Conservation (phyloP, 1,140 invertebrate species). For the Charaxes varanes region DNA sequence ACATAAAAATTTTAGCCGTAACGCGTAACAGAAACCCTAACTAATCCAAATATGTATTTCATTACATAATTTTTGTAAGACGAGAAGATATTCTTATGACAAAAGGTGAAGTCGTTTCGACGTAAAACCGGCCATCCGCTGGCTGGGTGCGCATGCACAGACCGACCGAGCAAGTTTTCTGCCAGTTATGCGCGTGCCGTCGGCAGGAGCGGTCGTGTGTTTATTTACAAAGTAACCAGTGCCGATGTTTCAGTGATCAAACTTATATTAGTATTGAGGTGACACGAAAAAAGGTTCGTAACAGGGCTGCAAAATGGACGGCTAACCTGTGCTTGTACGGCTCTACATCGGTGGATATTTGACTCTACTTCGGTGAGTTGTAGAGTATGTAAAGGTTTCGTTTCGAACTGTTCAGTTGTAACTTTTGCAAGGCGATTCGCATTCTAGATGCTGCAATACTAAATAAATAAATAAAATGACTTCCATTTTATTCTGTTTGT, state of each 20-base stretch:
- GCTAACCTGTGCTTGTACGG: constrained; percentile 29
- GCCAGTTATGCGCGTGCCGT: constrained; percentile 44
- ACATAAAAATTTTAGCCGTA: too few relatives aligned
- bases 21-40: too few relatives aligned
- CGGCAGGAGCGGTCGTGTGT: constrained; percentile 32
- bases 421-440: constrained; percentile 46
- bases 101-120: constrained; percentile 57
- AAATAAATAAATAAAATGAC: too few relatives aligned
- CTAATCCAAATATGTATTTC: constrained; percentile 11
- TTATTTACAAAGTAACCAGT: constrained; percentile 26
- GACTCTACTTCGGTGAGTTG: too few relatives aligned
- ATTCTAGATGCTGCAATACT: too few relatives aligned
- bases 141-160: constrained; percentile 38
- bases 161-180: constrained; percentile 45
- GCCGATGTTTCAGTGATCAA: constrained; percentile 46
- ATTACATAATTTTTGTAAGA: constrained; percentile 54
- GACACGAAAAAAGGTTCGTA: constrained; percentile 28
- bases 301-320: constrained; percentile 34
- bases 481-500: too few relatives aligned
- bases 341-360: too few relatives aligned
- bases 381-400: too few relatives aligned
- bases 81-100: constrained; percentile 49
- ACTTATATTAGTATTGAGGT: constrained; percentile 35
- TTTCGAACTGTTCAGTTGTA: constrained; percentile 41
- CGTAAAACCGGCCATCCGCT: constrained; percentile 56